A percentile compares a stretch with the other conserved stretches of the same genome.
Conservation (phyloP, 2,797 vertebrate species). For the Notamacropus eugenii region DNA sequence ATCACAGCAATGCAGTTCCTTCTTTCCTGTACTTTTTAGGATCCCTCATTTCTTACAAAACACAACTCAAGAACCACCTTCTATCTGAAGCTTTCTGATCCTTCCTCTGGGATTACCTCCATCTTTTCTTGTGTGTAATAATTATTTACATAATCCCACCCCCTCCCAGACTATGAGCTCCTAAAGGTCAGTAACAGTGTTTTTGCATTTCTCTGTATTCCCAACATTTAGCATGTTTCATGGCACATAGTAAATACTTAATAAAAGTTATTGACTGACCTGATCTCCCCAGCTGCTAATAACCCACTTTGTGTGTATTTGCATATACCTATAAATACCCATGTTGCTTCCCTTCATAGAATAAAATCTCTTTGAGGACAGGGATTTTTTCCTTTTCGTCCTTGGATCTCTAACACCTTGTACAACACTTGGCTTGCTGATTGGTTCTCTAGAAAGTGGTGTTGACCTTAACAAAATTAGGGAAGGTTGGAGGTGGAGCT, state of each 20-base stretch:
- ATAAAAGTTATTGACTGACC: not conserved
- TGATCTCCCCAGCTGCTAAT: not conserved
- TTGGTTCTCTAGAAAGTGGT: not conserved
- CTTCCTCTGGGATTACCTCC: not conserved
- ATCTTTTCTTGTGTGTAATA: not conserved
- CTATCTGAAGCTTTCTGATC: not conserved
- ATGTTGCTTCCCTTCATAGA: not conserved
- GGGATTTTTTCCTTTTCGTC: not conserved
- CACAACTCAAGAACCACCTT: not conserved
- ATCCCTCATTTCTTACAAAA: not conserved
- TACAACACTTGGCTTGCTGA: not conserved
- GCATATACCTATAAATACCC: not conserved
- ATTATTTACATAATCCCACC: not conserved
- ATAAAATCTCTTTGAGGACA: not conserved
- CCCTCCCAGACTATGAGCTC: not conserved
- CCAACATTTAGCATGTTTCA: not conserved
- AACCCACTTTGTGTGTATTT: not conserved
- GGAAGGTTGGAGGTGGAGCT: not conserved
- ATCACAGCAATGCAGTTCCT: not conserved
- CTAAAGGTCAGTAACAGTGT: not conserved
- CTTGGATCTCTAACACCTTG: not conserved
- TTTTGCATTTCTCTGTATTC: not conserved
- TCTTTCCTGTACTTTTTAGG: not conserved
- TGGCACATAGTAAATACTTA: not conserved
- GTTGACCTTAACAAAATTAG: not conserved